Base-by-base conservation (phyloP, 2,113 vertebrate genomes). In the Sceloporus tristichus region DNA sequence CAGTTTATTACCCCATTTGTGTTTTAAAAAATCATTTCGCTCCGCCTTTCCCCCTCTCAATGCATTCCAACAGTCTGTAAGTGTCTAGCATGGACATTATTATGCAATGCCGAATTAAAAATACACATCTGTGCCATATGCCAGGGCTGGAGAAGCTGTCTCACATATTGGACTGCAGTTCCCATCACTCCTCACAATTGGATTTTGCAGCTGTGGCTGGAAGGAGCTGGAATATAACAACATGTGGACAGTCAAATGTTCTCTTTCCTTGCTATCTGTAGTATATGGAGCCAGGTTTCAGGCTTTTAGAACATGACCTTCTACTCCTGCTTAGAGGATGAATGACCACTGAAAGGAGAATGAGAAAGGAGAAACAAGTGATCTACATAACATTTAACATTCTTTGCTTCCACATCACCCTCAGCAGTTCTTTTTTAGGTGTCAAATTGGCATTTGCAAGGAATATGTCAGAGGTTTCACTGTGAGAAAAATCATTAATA, bases 51-150 rank as follows among this genome's bases (percentile, higher is more conserved):
- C 92, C 92, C 89, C 79, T 92, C 94, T 96, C 78, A 96, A 97
- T 97, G 97, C 96, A 97, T 97, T 97, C 97, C 96, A 95, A 96
- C 95, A 96, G 96, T 94, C 90, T 92, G 96, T 95, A 95, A 96
- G 95, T 96, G 96, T 96, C 96, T 96, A 95, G 94, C 91, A 93
- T 95, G 96, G 95, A 96, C 96, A 95, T 95, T 96, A 96, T 96
- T 95, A 96, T 96, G 96, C 96, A 96, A 97, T 96, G 96, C 86
- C 66, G 91, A 96, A 94, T 95, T 94, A 96, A 93, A 96, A 96
- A 96, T 96, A 94, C 95, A 13, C 18, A 62, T 25, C 66, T 68
- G 42, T 95, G 89, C 92, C 88, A 91, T 85, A 71, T 75, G 80
- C 87, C 23, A 27, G 8, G 27, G 23, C 23, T 29, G 23, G 68